A percentile compares a stretch with the other conserved stretches of the same genome.
These are phyloP conservation scores for Pandion haliaetus DNA, from an alignment of 2,113 vertebrate genomes.

Conservation along the genomic window DNA sequence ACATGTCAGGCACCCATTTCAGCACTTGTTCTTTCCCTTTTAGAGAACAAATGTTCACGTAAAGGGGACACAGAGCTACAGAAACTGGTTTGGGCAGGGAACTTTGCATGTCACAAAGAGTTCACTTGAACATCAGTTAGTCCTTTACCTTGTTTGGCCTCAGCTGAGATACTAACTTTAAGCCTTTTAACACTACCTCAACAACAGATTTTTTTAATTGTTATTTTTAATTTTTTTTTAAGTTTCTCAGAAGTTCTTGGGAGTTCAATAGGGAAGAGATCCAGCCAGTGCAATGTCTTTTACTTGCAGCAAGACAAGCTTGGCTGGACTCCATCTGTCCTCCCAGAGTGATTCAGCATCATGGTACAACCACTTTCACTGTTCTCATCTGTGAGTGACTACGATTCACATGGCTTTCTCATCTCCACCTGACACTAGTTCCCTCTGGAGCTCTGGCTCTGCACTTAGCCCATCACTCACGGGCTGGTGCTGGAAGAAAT, in stretches of 20 bases:
- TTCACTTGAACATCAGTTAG: background rate
- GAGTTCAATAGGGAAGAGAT: background rate
- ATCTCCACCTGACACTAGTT: background rate
- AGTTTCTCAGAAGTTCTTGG: background rate
- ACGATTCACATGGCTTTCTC: background rate
- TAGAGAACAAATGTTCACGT: constrained; percentile 1
- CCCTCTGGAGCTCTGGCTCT: background rate
- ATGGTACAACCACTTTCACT: background rate
- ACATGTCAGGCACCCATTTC: constrained; percentile 10
- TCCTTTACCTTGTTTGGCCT: constrained; percentile 15
- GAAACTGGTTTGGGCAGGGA: constrained; percentile 44
- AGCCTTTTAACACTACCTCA: background rate
- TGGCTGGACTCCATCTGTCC: background rate
- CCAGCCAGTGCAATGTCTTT: background rate
- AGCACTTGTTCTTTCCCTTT: constrained; percentile 18
- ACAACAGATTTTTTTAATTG: background rate
- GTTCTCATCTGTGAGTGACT: background rate
- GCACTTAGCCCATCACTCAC: background rate
- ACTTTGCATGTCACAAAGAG: constrained; percentile 5
- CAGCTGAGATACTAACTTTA: background rate
- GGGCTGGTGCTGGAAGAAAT: background rate
- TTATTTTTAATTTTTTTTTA: background rate
- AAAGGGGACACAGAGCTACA: background rate
- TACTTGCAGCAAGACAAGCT: background rate
- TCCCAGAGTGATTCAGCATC: background rate